Conservation (phyloP, 2,797 vertebrate species). For the Myotis myotis region DNA sequence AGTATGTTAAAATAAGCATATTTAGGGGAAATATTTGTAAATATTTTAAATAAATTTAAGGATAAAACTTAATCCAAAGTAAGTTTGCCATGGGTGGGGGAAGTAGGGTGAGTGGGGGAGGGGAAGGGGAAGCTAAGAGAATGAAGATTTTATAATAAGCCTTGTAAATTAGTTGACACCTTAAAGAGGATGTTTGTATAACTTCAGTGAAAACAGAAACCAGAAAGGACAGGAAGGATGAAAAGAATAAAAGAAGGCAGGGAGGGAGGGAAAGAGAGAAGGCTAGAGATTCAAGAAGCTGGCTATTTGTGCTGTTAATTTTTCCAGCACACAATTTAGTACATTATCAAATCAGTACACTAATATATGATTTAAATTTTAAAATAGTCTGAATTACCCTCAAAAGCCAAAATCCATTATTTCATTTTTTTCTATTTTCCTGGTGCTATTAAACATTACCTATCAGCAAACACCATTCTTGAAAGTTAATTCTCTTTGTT, state of each 20-base stretch:
- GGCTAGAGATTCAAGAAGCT: neutral
- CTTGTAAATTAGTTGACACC: neutral
- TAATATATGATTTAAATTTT: neutral
- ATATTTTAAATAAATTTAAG: neutral
- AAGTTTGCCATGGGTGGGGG: neutral
- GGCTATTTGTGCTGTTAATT: neutral
- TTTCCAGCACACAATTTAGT: neutral
- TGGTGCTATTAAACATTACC: neutral
- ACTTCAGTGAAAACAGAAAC: neutral
- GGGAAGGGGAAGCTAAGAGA: neutral
- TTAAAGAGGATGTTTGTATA: neutral
- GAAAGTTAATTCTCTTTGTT: neutral
- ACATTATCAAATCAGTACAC: neutral
- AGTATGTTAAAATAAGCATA: neutral
- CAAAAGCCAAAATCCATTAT: neutral
- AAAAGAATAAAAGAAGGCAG: neutral
- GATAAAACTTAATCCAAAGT: neutral
- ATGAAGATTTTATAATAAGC: neutral
- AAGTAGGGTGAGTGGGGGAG: accelerated
- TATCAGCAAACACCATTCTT: neutral
- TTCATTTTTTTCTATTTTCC: neutral
- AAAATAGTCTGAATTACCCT: neutral
- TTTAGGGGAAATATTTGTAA: neutral
- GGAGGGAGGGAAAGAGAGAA: neutral
- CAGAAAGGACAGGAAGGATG: neutral